These are phyloP conservation scores for Proteles cristata DNA, from an alignment of 2,113 vertebrate species.

Conservation along the genomic window DNA sequence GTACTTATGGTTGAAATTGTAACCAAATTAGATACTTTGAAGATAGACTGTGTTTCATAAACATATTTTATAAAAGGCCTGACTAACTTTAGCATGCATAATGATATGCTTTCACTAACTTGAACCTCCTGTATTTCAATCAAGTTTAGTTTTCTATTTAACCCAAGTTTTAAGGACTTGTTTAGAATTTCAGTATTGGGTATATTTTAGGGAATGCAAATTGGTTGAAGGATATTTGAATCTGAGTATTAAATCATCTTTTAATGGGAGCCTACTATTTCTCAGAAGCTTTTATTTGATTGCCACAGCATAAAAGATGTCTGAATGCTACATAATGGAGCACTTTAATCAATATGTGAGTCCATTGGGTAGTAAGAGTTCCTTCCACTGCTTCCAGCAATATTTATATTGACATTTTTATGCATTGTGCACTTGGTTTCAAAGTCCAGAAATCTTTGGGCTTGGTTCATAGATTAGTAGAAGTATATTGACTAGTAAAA, in stretches of 20 bases:
- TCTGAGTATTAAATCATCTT: slow-evolving; percentile 26
- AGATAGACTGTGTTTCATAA: slow-evolving; percentile 55
- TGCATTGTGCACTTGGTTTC: not conserved
- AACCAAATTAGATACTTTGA: slow-evolving; percentile 74
- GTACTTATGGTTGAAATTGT: slow-evolving; percentile 22
- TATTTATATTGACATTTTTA: slow-evolving; percentile 47
- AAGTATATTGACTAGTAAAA: slow-evolving; percentile 9
- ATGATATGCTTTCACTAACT: slow-evolving; percentile 15
- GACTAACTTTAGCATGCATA: not conserved
- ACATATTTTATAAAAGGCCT: slow-evolving; percentile 22
- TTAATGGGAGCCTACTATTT: slow-evolving; percentile 20
- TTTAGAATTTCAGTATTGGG: not conserved
- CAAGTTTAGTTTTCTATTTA: slow-evolving; percentile 29
- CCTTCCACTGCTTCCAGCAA: not conserved
- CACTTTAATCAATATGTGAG: not conserved
- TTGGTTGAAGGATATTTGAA: not conserved
- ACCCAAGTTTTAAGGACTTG: not conserved
- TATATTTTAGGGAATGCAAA: not conserved
- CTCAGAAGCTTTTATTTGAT: not conserved
- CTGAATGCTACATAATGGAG: slow-evolving; percentile 25
- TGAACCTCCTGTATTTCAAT: not conserved
- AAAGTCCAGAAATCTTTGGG: not conserved
- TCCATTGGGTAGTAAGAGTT: not conserved
- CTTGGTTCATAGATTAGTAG: not conserved
- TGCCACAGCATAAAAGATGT: not conserved